Evolutionary conservation across 2,797 vertebrate genomes (phyloP), one percentile per base, ranked within the genome.

Genomic region (Rallus crepitans): DNA sequence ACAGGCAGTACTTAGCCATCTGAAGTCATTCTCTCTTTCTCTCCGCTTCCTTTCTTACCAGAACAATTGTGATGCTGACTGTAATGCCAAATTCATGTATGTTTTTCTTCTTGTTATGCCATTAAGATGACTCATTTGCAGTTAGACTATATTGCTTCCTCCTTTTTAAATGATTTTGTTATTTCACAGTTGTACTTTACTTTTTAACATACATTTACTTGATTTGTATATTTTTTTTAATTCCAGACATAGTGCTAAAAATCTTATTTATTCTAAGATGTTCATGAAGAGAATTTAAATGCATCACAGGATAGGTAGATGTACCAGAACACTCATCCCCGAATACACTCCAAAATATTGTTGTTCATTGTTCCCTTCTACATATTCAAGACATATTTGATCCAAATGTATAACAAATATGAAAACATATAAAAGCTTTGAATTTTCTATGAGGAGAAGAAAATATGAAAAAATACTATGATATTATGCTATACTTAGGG

Each of bases 311-410:
- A 82, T 72, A 75, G 45, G 85, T 93, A 80, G 77, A 79, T 76
- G 35, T 77, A 86, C 47, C 68, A 0, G 4, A 82, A 56, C 27
- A 78, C 50, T 93, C 82, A 66, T 60, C 37, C 8, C 59, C 87
- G 95, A 82, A 87, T 88, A 89, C 18, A 52, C 40, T 86, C 50
- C 64, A 80, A 95, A 97, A 96, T 92, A 70, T 61, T 92, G 45
- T 85, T 93, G 65, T 87, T 92, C 79, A 75, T 95, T 96, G 45
- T 94, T 94, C 40, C 70, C 90, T 94, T 94, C 92, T 96, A 95
- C 92, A 90, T 97, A 96, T 95, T 97, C 94, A 96, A 93, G 89
- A 90, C 66, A 82, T 39, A 90, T 87, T 97, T 97, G 96, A 96
- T 96, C 84, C 72, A 90, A 97, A 95, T 69, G 42, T 89, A 94